Conservation (phyloP, 2,888 invertebrate genomes). For the Oxystoma pomonae region DNA sequence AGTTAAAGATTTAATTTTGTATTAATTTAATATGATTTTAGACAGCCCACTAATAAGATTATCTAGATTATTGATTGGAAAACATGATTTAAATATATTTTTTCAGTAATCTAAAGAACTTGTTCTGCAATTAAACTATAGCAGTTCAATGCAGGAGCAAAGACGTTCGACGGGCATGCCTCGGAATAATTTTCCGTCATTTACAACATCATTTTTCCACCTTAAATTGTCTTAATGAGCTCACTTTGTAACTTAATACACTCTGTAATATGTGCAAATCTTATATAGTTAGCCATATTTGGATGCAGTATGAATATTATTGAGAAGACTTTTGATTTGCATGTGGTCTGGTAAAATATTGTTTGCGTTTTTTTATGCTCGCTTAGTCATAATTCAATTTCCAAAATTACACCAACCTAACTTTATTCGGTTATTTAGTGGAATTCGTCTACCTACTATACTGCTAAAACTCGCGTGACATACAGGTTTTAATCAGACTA, state of each 20-base stretch:
- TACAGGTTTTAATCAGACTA: background rate
- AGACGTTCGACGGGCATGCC: background rate
- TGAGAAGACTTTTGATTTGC: background rate
- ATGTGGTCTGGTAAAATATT: too few relatives aligned
- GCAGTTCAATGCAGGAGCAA: background rate
- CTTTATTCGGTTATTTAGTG: background rate
- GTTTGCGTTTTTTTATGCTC: too few relatives aligned
- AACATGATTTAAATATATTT: too few relatives aligned
- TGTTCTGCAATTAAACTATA: background rate
- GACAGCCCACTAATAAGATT: too few relatives aligned
- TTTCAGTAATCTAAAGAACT: background rate
- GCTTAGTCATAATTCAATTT: too few relatives aligned
- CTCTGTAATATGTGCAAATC: background rate
- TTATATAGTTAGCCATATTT: background rate
- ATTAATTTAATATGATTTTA: too few relatives aligned
- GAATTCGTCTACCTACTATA: too few relatives aligned
- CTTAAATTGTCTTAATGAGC: background rate
- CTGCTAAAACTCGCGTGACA: background rate
- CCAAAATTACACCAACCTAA: too few relatives aligned
- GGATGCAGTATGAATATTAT: background rate
- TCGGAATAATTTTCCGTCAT: background rate
- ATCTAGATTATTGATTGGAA: too few relatives aligned
- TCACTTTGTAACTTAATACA: background rate
- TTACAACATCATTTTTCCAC: background rate
- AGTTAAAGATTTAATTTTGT: too few relatives aligned